Evolutionary conservation across 2,113 vertebrate species (phyloP).

Genomic region (Strix uralensis): DNA sequence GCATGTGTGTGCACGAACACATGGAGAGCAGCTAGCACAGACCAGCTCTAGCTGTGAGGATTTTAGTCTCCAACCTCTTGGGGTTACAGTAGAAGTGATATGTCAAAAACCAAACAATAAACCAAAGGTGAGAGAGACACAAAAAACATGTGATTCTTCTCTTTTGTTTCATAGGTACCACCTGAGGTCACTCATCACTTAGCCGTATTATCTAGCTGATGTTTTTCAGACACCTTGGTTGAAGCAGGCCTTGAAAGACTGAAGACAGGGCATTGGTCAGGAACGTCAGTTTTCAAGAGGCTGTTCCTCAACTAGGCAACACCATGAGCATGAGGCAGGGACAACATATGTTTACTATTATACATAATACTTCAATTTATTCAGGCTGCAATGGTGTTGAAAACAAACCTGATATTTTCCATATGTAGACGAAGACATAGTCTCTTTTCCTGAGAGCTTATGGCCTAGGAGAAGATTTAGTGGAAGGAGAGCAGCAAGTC

Average conservation of each 20-base stretch:
- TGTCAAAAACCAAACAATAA: background rate
- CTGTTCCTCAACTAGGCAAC: background rate
- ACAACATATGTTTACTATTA: constrained; percentile 40
- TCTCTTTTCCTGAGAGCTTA: background rate
- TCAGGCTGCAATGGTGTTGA: constrained; percentile 16
- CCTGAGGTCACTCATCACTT: background rate
- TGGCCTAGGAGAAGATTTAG: background rate
- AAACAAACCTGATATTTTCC: constrained; percentile 55
- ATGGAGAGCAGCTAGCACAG: background rate
- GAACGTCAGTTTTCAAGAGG: background rate
- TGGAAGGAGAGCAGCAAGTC: background rate
- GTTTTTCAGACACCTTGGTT: background rate
- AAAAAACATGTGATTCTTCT: background rate
- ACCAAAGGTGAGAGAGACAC: background rate
- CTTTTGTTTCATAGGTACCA: background rate
- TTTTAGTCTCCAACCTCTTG: background rate
- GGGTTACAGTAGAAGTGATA: background rate
- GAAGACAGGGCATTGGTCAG: background rate
- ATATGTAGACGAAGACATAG: background rate
- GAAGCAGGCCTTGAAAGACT: background rate
- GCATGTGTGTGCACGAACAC: background rate
- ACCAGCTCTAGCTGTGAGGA: background rate
- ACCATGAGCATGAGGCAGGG: background rate
- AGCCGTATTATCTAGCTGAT: background rate
- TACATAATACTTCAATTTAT: constrained; percentile 34